These are phyloP conservation scores for Pseudoatta argentina DNA, from an alignment of 1,140 invertebrate species.

Conservation along the genomic window DNA sequence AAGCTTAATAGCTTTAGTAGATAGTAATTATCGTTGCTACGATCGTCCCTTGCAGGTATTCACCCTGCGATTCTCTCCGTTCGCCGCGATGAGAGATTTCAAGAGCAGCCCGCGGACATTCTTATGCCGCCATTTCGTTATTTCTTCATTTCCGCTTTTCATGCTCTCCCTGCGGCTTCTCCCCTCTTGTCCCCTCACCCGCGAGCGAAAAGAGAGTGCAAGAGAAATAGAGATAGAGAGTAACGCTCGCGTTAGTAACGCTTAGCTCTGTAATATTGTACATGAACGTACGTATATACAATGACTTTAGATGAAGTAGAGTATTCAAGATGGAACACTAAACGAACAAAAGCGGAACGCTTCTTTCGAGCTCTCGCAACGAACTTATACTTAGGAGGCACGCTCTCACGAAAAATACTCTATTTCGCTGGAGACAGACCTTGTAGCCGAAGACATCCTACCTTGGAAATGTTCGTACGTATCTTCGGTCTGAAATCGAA, in stretches of 20 bases:
- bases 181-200: slow-evolving; percentile 31
- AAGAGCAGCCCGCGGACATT: slow-evolving; percentile 35
- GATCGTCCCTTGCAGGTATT: slow-evolving; percentile 25
- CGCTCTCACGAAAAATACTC: slow-evolving; percentile 23
- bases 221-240: neutral
- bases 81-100: slow-evolving; percentile 35
- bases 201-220: slow-evolving; percentile 11
- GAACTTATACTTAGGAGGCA: slow-evolving; percentile 39
- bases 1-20: slow-evolving; percentile 71
- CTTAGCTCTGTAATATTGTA: slow-evolving; percentile 71
- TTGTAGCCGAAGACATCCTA: neutral
- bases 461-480: slow-evolving; percentile 24
- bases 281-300: slow-evolving; percentile 52
- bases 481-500: slow-evolving; percentile 17
- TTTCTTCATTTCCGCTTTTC: slow-evolving; percentile 30
- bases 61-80: slow-evolving; percentile 38
- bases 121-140: slow-evolving; percentile 27
- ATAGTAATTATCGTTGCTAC: slow-evolving; percentile 40
- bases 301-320: slow-evolving; percentile 62
- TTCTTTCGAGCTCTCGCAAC: slow-evolving; percentile 49
- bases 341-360: slow-evolving; percentile 29
- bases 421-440: slow-evolving; percentile 49
- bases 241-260: slow-evolving; percentile 63
- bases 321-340: slow-evolving; percentile 41
- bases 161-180: slow-evolving; percentile 32